phyloP scores from a whole-genome alignment of 1,140 invertebrate genomes.

The Diplogasteroides magnus region DNA sequence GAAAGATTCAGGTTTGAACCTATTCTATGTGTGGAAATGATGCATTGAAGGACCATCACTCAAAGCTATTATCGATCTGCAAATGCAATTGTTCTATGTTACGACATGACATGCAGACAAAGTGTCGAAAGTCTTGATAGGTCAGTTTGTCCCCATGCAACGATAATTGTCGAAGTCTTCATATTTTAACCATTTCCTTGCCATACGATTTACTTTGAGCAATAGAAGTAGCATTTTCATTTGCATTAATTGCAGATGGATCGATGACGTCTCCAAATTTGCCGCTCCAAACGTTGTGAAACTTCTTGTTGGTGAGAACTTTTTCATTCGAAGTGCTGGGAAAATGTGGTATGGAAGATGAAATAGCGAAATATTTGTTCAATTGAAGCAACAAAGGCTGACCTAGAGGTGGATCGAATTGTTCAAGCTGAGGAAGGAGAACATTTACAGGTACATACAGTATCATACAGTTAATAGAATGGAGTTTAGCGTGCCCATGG shows the following conservation, averaged over 20 bases:
- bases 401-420: slow-evolving; percentile 36
- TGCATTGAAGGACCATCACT: slow-evolving; percentile 59
- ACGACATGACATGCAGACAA: slow-evolving; percentile 84
- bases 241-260: slow-evolving; percentile 77
- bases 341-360: neutral
- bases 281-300: slow-evolving; percentile 82
- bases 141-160: no score
- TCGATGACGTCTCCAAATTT: slow-evolving; percentile 85
- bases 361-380: neutral
- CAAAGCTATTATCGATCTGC: slow-evolving; percentile 65
- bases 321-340: neutral
- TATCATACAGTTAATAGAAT: neutral
- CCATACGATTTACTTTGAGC: no score
- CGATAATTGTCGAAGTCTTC: no score
- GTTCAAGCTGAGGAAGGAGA: slow-evolving; percentile 44
- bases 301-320: slow-evolving; percentile 72
- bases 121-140: slow-evolving; percentile 66
- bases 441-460: slow-evolving; percentile 12
- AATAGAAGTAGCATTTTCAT: no score
- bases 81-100: slow-evolving; percentile 68
- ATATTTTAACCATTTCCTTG: no score
- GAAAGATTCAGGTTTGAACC: slow-evolving; percentile 66
- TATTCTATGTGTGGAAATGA: neutral
- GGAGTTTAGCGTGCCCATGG: slow-evolving; percentile 3
- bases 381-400: slow-evolving; percentile 45